Evolutionary conservation across 2,797 vertebrate species (phyloP).

Genomic region (Chelidonichthys spinosus): DNA sequence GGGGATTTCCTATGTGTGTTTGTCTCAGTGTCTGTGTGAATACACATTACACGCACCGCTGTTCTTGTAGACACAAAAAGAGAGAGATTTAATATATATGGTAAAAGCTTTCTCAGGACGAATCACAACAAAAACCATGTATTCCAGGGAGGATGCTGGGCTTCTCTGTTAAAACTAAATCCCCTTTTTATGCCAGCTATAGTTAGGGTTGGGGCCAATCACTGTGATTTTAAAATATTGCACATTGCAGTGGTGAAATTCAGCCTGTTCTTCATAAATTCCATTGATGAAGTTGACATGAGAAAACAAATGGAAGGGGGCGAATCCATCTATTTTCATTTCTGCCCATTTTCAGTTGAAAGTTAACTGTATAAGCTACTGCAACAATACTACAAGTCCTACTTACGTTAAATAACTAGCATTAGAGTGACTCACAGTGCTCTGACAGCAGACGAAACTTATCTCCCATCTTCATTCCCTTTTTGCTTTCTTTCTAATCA

Average conservation of each 20-base stretch:
- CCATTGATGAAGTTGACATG: not conserved
- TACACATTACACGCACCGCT: not conserved
- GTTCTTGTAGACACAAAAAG: not conserved
- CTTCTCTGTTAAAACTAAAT: not conserved
- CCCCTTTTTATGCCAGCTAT: not conserved
- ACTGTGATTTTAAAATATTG: not conserved
- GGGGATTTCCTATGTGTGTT: constrained; percentile 65
- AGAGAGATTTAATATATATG: constrained; percentile 1
- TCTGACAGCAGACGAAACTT: not conserved
- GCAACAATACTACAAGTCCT: too few relatives aligned
- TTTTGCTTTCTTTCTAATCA: constrained; percentile 53
- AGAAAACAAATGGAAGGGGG: constrained; percentile 4
- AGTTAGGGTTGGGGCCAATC: too few relatives aligned
- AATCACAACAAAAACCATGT: constrained; percentile 1
- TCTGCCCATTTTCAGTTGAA: not conserved
- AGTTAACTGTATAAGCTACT: not conserved
- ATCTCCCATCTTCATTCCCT: not conserved
- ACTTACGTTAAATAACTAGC: not conserved
- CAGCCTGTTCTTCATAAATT: not conserved
- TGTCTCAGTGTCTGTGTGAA: constrained; percentile 34
- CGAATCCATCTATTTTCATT: not conserved
- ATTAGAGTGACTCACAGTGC: not conserved
- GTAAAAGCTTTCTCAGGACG: constrained; percentile 6
- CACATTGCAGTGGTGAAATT: not conserved
- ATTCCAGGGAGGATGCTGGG: not conserved